Evolutionary conservation across 2,113 vertebrate species (phyloP), one percentile per base, ranked within the genome.

Genomic region (Serinus canaria): DNA sequence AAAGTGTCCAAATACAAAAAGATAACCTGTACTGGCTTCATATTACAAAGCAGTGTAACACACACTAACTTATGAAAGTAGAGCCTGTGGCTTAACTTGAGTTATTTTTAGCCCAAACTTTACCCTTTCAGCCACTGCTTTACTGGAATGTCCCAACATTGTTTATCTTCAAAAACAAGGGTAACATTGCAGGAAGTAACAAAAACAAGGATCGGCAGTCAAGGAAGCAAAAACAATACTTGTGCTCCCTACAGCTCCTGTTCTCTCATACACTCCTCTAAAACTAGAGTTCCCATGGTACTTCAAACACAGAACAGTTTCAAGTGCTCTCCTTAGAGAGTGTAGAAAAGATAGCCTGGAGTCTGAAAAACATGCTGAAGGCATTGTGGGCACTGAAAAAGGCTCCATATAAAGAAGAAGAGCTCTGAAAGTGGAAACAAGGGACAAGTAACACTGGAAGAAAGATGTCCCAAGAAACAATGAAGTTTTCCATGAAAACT

Each of bases 101-200:
- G 64, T 68, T 97, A 95, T 95, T 87, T 92, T 94, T 94, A 95
- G 67, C 24, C 43, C 68, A 95, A 77, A 91, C 81, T 93, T 74
- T 87, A 91, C 89, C 86, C 94, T 96, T 96, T 84, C 75, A 86
- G 39, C 59, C 64, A 68, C 3, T 81, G 31, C 64, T 72, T 22
- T 81, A 70, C 30, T 59, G n/a, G 16, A 92, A 94, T 23, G 50
- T 13, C 60, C 69, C 30, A 46, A 94, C 64, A 68, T 17, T 21
- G 15, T 44, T 87, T 81, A 63, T 76, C 37, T 83, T 87, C 52
- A 68, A 83, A 96, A 77, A 52, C n/a, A 64, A 87, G 56, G 5
- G 47, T 23, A 43, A 55, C 49, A 44, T 3, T 43, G 44, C 63
- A 81, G 21, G 24, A 91, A 9, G 24, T 39, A 93, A 31, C 37